Evolutionary conservation across 2,797 vertebrate species (phyloP).

Genomic region (Helarctos malayanus): DNA sequence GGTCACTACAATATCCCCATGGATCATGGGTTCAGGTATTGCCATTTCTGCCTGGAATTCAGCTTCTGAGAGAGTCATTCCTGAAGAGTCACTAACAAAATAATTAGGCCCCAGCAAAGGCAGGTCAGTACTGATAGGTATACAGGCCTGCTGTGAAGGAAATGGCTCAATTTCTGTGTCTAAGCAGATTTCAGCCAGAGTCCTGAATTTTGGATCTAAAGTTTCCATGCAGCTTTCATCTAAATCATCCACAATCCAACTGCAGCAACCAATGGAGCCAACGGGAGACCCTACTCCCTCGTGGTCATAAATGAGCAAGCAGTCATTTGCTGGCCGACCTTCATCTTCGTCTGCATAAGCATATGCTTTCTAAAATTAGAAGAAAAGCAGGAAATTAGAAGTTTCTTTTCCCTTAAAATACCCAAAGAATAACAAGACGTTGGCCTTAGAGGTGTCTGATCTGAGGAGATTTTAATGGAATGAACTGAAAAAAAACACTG

Average conservation of each 20-base stretch:
- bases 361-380: constrained; percentile 89
- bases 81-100: constrained; percentile 83
- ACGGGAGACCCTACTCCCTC: constrained; percentile 91
- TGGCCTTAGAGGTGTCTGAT: background rate
- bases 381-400: constrained; percentile 50
- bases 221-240: constrained; percentile 91
- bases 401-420: background rate
- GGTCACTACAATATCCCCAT: constrained; percentile 89
- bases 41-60: constrained; percentile 88
- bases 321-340: constrained; percentile 91
- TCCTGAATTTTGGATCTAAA: constrained; percentile 92
- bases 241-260: constrained; percentile 90
- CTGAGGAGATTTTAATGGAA: background rate
- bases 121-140: constrained; percentile 80
- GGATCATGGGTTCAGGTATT: constrained; percentile 85
- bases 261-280: constrained; percentile 92
- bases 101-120: constrained; percentile 84
- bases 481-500: background rate
- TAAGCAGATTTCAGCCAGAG: constrained; percentile 92
- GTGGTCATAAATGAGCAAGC: constrained; percentile 91
- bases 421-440: background rate
- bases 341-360: constrained; percentile 91
- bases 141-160: constrained; percentile 84
- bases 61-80: constrained; percentile 76
- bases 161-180: constrained; percentile 88